These are phyloP conservation scores for Enteromius unitaeniatus DNA, from an alignment of 2,797 vertebrate genomes.

Conservation along the genomic window DNA sequence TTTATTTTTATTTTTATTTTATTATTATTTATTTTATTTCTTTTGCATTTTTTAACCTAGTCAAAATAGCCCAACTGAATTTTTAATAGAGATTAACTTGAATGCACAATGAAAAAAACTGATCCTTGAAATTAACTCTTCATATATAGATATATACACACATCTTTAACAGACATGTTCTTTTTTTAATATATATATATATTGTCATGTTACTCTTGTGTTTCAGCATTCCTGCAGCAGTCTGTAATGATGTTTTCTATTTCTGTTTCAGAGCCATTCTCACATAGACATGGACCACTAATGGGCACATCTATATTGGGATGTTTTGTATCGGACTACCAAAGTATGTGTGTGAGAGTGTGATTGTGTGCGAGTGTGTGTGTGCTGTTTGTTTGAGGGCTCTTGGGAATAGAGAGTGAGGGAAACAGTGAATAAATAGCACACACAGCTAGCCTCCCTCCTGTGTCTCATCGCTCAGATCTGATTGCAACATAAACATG, in stretches of 20 bases:
- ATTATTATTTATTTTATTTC: too few species aligned
- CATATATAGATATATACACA: not conserved
- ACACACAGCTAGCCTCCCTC: conserved; percentile 58
- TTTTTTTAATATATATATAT: not conserved
- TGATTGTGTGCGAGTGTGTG: conserved; percentile 48
- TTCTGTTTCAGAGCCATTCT: conserved; percentile 55
- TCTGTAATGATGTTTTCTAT: conserved; percentile 56
- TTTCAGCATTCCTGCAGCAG: conserved; percentile 32
- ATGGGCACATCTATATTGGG: conserved; percentile 73
- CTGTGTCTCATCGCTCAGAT: conserved; percentile 72
- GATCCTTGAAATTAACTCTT: too few species aligned
- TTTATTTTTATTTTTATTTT: too few species aligned
- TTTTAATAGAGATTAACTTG: too few species aligned
- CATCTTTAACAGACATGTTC: not conserved
- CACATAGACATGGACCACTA: conserved; percentile 65
- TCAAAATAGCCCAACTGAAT: too few species aligned
- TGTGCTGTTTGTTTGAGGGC: conserved; percentile 66
- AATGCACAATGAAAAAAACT: too few species aligned
- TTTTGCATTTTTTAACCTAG: too few species aligned
- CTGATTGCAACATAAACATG: conserved; percentile 80
- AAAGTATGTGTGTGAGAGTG: conserved; percentile 32
- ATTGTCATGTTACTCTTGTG: conserved; percentile 33
- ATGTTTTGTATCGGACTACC: conserved; percentile 54
- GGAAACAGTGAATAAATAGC: conserved; percentile 76
- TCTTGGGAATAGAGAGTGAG: conserved; percentile 66